Evolutionary conservation across 2,797 vertebrate species (phyloP).

Genomic region (Danio albolineatus): DNA sequence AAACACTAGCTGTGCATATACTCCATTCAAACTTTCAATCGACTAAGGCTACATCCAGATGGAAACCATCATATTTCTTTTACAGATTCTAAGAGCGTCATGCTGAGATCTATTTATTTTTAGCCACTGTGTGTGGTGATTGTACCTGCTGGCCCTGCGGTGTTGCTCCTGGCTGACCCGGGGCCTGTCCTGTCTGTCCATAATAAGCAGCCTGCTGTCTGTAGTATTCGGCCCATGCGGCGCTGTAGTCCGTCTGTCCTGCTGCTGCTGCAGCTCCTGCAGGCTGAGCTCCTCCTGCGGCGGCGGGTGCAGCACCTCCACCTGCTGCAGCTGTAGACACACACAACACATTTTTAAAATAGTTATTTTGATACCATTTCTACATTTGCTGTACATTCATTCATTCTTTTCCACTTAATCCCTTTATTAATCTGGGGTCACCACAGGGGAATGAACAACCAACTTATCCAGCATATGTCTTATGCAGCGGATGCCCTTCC

Average conservation of each 20-base stretch:
- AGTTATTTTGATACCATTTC: neutral
- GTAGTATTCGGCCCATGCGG: constrained; percentile 95
- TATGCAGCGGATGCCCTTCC: no score
- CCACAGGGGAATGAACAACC: no score
- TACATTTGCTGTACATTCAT: neutral
- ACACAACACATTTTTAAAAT: neutral
- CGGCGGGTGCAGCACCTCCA: constrained; percentile 64
- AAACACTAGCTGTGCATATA: no score
- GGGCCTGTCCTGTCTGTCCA: constrained; percentile 76
- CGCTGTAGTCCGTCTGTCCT: constrained; percentile 91
- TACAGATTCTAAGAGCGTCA: no score
- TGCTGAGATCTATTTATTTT: no score
- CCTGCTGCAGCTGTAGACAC: constrained; percentile 71
- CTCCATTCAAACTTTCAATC: no score
- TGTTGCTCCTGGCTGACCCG: constrained; percentile 74
- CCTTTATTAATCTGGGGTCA: no score
- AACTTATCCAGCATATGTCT: no score
- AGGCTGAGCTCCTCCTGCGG: constrained; percentile 58
- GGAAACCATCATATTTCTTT: no score
- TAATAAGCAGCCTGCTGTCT: constrained; percentile 88
- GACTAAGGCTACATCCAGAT: no score
- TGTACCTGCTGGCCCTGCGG: constrained; percentile 82
- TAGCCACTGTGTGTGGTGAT: no score
- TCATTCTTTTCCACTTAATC: no score
- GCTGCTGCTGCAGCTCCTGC: constrained; percentile 69